These are phyloP conservation scores for Florisuga fusca DNA, from an alignment of 2,797 vertebrate genomes.

Conservation along the genomic window DNA sequence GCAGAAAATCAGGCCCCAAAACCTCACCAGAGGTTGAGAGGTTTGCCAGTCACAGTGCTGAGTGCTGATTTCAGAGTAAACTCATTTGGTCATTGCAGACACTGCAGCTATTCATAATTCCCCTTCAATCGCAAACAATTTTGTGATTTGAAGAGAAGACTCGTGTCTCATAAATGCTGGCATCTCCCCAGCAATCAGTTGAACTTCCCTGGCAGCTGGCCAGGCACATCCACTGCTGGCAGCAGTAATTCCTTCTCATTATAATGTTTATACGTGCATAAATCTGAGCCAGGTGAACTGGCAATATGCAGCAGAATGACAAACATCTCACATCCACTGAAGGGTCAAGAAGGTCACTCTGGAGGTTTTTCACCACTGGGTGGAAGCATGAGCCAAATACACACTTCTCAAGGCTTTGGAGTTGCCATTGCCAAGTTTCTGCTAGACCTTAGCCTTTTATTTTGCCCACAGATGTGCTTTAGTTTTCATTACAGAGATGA, in stretches of 20 bases:
- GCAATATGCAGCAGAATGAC: background rate
- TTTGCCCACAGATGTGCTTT: background rate
- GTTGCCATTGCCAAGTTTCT: background rate
- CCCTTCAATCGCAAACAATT: slow-evolving; percentile 44
- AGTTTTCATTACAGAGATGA: background rate
- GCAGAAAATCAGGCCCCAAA: background rate
- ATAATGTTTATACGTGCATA: slow-evolving; percentile 13
- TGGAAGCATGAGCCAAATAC: background rate
- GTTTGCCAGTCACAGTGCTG: background rate
- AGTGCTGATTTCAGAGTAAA: slow-evolving; percentile 2
- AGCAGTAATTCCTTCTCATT: slow-evolving; percentile 51
- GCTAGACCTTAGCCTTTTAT: background rate
- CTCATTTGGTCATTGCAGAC: background rate
- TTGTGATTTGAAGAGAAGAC: slow-evolving; percentile 67
- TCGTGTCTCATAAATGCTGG: background rate
- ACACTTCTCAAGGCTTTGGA: background rate
- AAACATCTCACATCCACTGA: background rate
- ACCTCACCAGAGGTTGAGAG: background rate
- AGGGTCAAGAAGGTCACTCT: background rate
- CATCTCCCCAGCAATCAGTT: slow-evolving; percentile 24
- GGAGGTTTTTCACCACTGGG: background rate
- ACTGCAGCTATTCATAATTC: slow-evolving; percentile 40
- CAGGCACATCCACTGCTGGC: slow-evolving; percentile 11
- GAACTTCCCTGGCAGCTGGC: slow-evolving; percentile 17
- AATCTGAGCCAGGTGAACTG: slow-evolving; percentile 38